Percentiles rank a stretch among this genome's conserved stretches.
phyloP scores from a whole-genome alignment of 2,797 vertebrate species.

The Leucoraja ocellata region DNA sequence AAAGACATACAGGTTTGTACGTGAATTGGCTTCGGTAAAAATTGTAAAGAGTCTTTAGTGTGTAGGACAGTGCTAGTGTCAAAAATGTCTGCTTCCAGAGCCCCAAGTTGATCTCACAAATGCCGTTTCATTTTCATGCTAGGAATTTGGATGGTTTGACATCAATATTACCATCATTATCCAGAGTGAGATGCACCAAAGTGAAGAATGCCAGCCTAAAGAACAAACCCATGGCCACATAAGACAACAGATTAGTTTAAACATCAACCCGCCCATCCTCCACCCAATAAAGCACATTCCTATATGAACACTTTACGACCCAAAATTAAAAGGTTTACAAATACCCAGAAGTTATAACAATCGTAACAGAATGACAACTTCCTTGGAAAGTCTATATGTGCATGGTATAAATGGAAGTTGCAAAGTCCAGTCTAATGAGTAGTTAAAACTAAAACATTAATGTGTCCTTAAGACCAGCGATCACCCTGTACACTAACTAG shows the following conservation, averaged over 20 bases:
- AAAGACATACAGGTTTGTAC: too few relatives aligned
- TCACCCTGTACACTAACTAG: too few relatives aligned
- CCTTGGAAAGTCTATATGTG: neutral
- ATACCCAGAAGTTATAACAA: neutral
- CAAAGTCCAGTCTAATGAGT: neutral
- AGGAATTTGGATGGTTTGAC: too few relatives aligned
- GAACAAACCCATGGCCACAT: neutral
- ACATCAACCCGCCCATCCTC: neutral
- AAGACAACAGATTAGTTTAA: neutral
- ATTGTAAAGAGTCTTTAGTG: too few relatives aligned
- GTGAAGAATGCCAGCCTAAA: too few relatives aligned
- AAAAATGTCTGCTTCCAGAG: neutral
- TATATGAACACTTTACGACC: neutral
- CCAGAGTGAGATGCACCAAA: too few relatives aligned
- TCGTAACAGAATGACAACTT: neutral
- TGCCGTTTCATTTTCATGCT: too few relatives aligned
- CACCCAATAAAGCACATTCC: neutral
- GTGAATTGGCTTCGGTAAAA: too few relatives aligned
- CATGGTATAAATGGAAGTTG: neutral
- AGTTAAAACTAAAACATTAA: neutral
- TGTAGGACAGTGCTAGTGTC: too few relatives aligned
- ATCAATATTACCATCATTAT: too few relatives aligned
- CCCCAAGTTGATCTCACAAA: too few relatives aligned
- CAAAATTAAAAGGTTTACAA: neutral
- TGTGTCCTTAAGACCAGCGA: neutral